Evolutionary conservation across 2,888 invertebrate species (phyloP).

Genomic region (Drosophila glabriapex): DNA sequence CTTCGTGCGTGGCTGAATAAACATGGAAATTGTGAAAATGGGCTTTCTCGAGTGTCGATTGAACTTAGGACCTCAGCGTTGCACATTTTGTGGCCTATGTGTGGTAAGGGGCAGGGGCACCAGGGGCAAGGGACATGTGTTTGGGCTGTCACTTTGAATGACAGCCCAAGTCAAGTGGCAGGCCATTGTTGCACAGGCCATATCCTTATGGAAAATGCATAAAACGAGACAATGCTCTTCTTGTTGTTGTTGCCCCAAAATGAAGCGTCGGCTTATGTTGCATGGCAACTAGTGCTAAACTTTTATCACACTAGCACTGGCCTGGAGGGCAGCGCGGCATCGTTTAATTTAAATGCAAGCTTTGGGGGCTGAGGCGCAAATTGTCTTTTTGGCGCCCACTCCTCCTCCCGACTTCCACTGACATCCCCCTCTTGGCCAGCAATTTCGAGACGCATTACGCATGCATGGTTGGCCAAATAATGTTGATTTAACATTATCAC

Average conservation of each 20-base stretch:
- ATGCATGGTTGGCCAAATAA: constrained; percentile 84
- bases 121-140: neutral
- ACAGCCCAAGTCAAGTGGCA: constrained; percentile 77
- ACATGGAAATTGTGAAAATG: constrained; percentile 78
- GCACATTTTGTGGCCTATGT: constrained; percentile 70
- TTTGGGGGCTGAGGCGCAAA: constrained; percentile 63
- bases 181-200: constrained; percentile 59
- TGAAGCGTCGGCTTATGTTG: constrained; percentile 23
- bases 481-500: constrained; percentile 84
- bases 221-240: constrained; percentile 63
- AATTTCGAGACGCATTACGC: constrained; percentile 80
- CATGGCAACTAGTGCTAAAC: constrained; percentile 65
- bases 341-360: constrained; percentile 80
- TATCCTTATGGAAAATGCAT: constrained; percentile 77
- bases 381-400: constrained; percentile 64
- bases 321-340: constrained; percentile 9
- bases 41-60: constrained; percentile 57
- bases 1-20: constrained; percentile 73
- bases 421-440: constrained; percentile 35
- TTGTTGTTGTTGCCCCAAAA: constrained; percentile 18
- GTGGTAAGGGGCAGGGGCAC: neutral
- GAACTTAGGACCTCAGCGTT: constrained; percentile 52
- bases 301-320: constrained; percentile 62
- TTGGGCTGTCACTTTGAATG: constrained; percentile 76
- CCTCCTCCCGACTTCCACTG: neutral